phyloP scores from a whole-genome alignment of 2,113 vertebrate genomes.

The Phaethornis superciliosus region DNA sequence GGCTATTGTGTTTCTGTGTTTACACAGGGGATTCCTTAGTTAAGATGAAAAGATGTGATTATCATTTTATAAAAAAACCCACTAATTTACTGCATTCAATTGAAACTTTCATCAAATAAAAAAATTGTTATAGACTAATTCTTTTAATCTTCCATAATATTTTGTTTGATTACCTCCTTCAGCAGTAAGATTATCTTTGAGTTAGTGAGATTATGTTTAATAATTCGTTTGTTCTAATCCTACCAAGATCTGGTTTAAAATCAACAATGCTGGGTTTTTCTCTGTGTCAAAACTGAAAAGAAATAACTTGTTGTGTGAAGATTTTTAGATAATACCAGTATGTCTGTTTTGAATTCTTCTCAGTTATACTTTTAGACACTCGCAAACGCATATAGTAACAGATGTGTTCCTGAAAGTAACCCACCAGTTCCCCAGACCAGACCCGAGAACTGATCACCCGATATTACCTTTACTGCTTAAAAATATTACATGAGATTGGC shows the following conservation, averaged over 20 bases:
- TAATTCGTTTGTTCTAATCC: not conserved
- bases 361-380: not conserved
- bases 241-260: not conserved
- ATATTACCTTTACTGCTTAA: not conserved
- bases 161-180: not conserved
- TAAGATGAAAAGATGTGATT: not conserved
- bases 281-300: not conserved
- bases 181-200: not conserved
- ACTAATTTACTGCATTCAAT: not conserved
- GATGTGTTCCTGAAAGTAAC: not conserved
- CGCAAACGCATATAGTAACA: not conserved
- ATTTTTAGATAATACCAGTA: not conserved
- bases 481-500: not conserved
- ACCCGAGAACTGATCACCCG: no score
- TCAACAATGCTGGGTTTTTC: not conserved
- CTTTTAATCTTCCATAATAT: not conserved
- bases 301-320: not conserved
- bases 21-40: not conserved
- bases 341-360: not conserved
- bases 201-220: not conserved
- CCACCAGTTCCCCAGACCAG: not conserved
- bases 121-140: not conserved
- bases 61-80: not conserved
- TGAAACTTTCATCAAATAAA: not conserved
- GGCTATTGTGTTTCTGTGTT: not conserved